Evolutionary conservation across 1,140 invertebrate species (phyloP), one percentile per base, ranked within the genome.

Genomic region (Lasaia peninsularis): DNA sequence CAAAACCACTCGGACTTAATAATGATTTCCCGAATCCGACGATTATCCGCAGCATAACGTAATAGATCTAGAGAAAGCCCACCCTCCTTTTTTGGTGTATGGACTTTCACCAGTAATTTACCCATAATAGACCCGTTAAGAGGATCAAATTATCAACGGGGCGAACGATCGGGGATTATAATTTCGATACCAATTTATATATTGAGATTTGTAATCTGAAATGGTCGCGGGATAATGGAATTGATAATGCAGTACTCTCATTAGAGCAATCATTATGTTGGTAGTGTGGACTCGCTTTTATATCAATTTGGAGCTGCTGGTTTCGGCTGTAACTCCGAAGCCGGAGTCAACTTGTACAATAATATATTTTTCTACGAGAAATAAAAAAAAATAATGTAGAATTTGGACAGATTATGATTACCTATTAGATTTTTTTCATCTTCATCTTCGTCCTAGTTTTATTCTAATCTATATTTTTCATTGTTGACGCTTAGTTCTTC

Each of bases 61-160:
- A 40, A 40, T 40, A 40, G n/a, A 65, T 60, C 60, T 31, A 35
- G 56, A 71, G 67, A 67, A 72, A 67, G 65, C 48, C 49, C 60
- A 54, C 53, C 49, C 44, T 69, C 74, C 73, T 69, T 76, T 61
- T 77, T 71, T 49, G 72, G 69, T 50, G 56, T 54, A 56, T 60
- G 50, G 64, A 60, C 71, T 77, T 77, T 77, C 74, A 63, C 65
- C 40, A 52, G 66, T 72, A 70, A 67, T 71, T 73, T 69, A 55
- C 51, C 68, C 63, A 67, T 75, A 75, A 73, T 70, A 67, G 69
- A 58, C 51, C 40, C 44, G 65, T 59, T 56, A 63, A 63, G 73
- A 67, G 64, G 72, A 67, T 69, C 62, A 58, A 74, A 77, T 73
- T 73, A 71, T 73, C 62, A 69, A 73, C 66, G 62, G 67, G 54